Evolutionary conservation across 2,797 vertebrate genomes (phyloP), one percentile per base, ranked within the genome.

Genomic region (Ceryle rudis): DNA sequence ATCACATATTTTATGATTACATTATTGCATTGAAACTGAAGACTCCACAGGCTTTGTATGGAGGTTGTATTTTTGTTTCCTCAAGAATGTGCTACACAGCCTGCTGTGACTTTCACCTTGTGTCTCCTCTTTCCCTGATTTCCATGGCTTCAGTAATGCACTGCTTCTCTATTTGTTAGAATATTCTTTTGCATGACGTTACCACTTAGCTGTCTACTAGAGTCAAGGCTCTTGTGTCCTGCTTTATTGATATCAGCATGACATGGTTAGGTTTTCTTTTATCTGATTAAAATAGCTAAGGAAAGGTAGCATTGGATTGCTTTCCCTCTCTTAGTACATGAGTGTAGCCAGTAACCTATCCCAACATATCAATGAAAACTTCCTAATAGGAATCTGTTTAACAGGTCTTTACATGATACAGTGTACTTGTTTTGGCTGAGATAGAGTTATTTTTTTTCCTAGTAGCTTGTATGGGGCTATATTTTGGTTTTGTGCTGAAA

Each of bases 21-120:
- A 33, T 22, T 55, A 22, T 7, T 21, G 2, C 7, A 13, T 33
- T 81, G 52, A 81, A 89, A 61, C 4, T 23, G 16, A 52, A 29
- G 2, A 1, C 1, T 51, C 19, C 21, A n/a, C 20, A 60, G 51
- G 4, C 0, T 55, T 77, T 52, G 14, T 33, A 15, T 15, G 9
- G 6, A 35, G 5, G 4, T 62, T 65, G 1, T 25, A 46, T 37
- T 84, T 89, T 39, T 74, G 5, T 47, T 69, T 35, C 25, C 17
- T 19, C 1, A 7, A 17, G 13, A 78, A 57, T 19, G 11, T 37
- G 11, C 8, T 10, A 64, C 13, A 4, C 1, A 31, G 20, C 1
- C 13, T 33, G 9, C 13, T 37, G 13, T 11, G 8, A 15, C 2
- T 41, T 52, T 81, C 9, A 31, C 5, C 51, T 28, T 21, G 16